phyloP scores from a whole-genome alignment of 2,888 invertebrate species.

The Colostygia pectinataria region DNA sequence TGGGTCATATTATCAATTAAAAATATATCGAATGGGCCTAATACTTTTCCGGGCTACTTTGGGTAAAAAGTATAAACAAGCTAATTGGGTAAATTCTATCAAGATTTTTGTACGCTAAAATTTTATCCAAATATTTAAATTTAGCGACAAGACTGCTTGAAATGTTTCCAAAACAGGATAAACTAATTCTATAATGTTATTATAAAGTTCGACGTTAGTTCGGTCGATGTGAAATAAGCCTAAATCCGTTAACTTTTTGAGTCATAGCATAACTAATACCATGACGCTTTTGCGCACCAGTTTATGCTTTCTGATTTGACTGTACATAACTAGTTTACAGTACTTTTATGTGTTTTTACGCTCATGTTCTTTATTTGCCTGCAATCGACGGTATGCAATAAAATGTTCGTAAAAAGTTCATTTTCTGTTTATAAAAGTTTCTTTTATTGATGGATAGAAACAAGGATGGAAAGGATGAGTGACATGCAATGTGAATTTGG shows the following conservation, averaged over 20 bases:
- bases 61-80: no score
- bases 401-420: constrained; percentile 20
- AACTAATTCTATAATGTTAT: no score
- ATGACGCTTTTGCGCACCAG: not conserved
- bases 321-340: constrained; percentile 4
- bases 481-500: constrained; percentile 13
- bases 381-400: constrained; percentile 12
- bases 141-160: no score
- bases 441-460: constrained; percentile 9
- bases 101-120: no score
- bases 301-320: not conserved
- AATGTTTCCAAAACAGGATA: no score
- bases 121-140: no score
- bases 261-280: not conserved
- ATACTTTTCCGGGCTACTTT: no score
- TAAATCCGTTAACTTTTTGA: not conserved
- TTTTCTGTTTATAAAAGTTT: constrained; percentile 14
- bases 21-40: no score
- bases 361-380: constrained; percentile 2
- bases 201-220: no score
- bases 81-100: no score
- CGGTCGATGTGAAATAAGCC: no score
- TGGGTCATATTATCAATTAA: no score
- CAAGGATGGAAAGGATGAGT: not conserved
- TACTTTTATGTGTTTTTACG: constrained; percentile 16